A percentile compares a stretch with the other conserved stretches of the same genome.
These are phyloP conservation scores for Trachymyrmex septentrionalis DNA, from an alignment of 1,140 invertebrate genomes.

Conservation along the genomic window DNA sequence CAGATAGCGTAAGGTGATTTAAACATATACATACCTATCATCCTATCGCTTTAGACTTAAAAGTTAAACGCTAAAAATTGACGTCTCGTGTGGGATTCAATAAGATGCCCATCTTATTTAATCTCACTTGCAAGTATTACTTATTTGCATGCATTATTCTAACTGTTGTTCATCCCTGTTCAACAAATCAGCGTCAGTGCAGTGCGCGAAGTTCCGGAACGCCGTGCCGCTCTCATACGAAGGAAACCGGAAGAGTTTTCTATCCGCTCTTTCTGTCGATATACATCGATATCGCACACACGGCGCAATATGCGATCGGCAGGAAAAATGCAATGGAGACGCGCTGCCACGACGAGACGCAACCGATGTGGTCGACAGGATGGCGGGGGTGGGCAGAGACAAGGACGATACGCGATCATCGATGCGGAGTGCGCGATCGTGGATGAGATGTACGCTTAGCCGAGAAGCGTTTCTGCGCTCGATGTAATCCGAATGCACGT, in stretches of 20 bases:
- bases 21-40: neutral
- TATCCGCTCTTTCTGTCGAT: conserved; percentile 41
- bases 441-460: conserved; percentile 10
- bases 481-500: conserved; percentile 74
- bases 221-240: neutral
- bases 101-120: neutral
- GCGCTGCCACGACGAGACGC: neutral
- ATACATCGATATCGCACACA: conserved; percentile 28
- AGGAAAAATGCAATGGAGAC: conserved; percentile 33
- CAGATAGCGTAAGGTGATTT: neutral
- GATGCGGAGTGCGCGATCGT: neutral
- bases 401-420: neutral
- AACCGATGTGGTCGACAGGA: neutral
- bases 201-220: conserved; percentile 37
- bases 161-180: too few relatives aligned
- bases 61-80: neutral
- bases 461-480: conserved; percentile 66
- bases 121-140: neutral
- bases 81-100: neutral
- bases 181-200: neutral
- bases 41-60: neutral
- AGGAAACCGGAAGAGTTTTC: neutral
- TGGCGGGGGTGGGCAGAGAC: neutral
- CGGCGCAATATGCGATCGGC: conserved; percentile 31
- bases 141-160: neutral